Evolutionary conservation across 1,140 invertebrate genomes (phyloP), one percentile per base, ranked within the genome.

Genomic region (Caenorhabditis inopinata): DNA sequence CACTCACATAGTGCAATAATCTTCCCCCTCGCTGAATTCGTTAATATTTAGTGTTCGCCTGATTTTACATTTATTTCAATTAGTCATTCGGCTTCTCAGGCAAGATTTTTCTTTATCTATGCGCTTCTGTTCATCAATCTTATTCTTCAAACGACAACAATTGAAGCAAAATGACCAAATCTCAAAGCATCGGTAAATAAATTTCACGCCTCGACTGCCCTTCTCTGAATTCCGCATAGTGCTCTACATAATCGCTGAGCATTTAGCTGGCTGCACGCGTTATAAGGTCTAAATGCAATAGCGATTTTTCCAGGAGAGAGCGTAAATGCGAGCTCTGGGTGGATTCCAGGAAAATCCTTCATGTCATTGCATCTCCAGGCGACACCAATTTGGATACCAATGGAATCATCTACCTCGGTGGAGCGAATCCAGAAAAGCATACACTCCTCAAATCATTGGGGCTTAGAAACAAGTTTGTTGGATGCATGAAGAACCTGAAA

Each of bases 401-500:
- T 74, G 80, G 80, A 49, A 18, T 81, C 6, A 46, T 77, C 7
- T 81, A 76, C 29, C 27, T 81, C 0, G 80, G 80, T 38, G 79
- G 77, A 18, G 58, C 32, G 16, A 68, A 68, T 68, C 58, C 58
- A 21, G 38, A 68, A 32, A 68, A 68, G 38, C 58, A 68, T 27
- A 68, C 35, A 38, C 58, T 68, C 23, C 58, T 68, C 3, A 68
- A 68, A 21, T 68, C 58, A 11, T 21, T 68, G n/a, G 32, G 38
- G 7, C 58, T 68, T 0, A 38, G 29, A 6, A 68, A 68, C 27
- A 38, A 42, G 32, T 68, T 68, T 21, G 58, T 68, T 1, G 58
- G 58, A 42, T 68, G 58, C 23, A 32, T 68, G 2, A 68, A 68
- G 32, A 68, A 29, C 23, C 32, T 68, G 16, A 68, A 42, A 68